A percentile compares a stretch with the other conserved stretches of the same genome.
These are phyloP conservation scores for Pygmarrhopalites habei DNA, from an alignment of 1,140 invertebrate genomes.

Conservation along the genomic window DNA sequence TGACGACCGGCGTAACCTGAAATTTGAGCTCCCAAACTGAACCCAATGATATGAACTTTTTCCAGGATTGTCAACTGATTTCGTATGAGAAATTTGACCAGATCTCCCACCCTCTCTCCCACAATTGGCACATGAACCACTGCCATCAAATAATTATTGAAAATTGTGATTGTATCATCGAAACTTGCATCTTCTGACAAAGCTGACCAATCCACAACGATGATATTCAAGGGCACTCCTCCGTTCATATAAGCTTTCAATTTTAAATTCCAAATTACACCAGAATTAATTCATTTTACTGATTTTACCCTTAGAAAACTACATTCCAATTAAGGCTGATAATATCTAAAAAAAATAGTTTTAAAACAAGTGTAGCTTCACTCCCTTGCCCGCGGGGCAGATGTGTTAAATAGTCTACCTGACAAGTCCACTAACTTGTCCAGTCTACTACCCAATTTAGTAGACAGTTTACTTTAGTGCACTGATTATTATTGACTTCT, in stretches of 20 bases:
- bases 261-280: neutral
- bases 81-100: neutral
- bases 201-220: conserved; percentile 1
- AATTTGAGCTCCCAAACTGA: conserved; percentile 6
- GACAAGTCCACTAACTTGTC: no score
- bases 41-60: conserved; percentile 6
- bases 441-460: no score
- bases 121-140: neutral
- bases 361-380: no score
- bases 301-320: no score
- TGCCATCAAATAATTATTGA: neutral
- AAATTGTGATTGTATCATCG: neutral
- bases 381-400: no score
- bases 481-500: no score
- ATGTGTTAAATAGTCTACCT: no score
- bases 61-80: neutral
- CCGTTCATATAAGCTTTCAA: neutral
- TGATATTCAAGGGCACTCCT: neutral
- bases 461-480: no score
- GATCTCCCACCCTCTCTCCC: neutral
- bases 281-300: no score
- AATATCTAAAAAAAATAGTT: no score
- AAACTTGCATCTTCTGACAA: neutral
- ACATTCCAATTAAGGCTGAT: no score
- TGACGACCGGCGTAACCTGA: neutral